Conservation (phyloP, 2,888 invertebrate genomes). For the Julus scanicus region DNA sequence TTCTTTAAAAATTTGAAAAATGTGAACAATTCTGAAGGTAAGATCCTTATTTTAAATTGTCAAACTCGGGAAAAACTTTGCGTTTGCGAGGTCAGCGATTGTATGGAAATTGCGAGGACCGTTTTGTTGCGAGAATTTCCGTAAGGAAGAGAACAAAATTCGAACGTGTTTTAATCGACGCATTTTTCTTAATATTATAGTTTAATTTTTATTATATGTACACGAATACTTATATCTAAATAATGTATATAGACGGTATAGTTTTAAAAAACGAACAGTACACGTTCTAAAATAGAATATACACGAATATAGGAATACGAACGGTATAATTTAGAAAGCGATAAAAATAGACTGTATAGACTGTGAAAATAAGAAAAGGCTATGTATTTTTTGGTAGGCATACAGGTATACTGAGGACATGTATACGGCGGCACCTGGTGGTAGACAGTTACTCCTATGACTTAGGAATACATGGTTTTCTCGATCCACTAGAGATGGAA, state of each 20-base stretch:
- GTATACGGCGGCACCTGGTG: not conserved
- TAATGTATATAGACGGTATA: not conserved
- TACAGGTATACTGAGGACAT: not conserved
- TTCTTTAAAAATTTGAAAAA: no score
- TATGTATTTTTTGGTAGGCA: not conserved
- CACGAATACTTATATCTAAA: not conserved
- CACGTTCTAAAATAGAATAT: not conserved
- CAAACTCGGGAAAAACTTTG: no score
- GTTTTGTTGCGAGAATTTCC: not conserved
- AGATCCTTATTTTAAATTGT: no score
- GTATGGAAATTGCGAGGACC: no score
- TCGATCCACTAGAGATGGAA: slow-evolving; percentile 52
- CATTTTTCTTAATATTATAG: not conserved
- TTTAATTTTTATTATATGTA: not conserved
- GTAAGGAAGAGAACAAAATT: not conserved
- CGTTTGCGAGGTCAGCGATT: no score
- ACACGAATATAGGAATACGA: not conserved
- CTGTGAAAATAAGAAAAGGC: not conserved
- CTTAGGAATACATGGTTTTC: slow-evolving; percentile 57
- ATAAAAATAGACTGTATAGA: not conserved
- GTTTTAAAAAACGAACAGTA: not conserved
- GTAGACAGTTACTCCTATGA: not conserved
- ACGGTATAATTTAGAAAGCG: not conserved
- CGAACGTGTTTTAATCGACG: not conserved
- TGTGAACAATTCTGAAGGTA: no score